Percentiles rank a stretch among this genome's conserved stretches.
These are phyloP conservation scores for Lumbricus terrestris DNA, from an alignment of 2,888 invertebrate genomes.

Conservation along the genomic window DNA sequence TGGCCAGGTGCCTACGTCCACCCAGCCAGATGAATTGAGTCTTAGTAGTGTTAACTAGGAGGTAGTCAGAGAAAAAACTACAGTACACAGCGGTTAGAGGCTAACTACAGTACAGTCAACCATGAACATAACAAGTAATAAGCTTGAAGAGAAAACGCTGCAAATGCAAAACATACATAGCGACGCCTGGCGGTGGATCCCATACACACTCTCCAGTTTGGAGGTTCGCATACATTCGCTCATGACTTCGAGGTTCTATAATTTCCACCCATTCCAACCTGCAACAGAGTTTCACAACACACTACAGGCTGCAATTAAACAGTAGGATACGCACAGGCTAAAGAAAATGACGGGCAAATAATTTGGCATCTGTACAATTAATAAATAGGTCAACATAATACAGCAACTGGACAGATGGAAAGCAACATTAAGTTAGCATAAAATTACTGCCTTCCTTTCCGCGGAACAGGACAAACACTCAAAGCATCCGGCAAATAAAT, in stretches of 20 bases:
- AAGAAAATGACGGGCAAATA: background rate
- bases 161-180: slow-evolving; percentile 53
- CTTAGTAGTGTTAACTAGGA: too few relatives aligned
- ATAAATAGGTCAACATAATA: background rate
- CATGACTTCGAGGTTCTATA: slow-evolving; percentile 95
- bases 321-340: background rate
- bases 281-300: background rate
- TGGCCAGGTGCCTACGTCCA: too few relatives aligned
- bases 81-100: too few relatives aligned
- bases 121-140: too few relatives aligned
- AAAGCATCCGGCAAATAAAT: background rate
- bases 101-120: too few relatives aligned
- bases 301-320: background rate
- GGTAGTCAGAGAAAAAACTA: too few relatives aligned
- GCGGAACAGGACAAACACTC: background rate
- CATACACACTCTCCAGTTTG: slow-evolving; percentile 97
- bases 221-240: slow-evolving; percentile 98
- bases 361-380: background rate
- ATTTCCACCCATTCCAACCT: slow-evolving; percentile 90
- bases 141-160: background rate
- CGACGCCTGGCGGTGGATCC: slow-evolving; percentile 82
- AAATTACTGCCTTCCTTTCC: background rate
- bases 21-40: too few relatives aligned
- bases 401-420: background rate
- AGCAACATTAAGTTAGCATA: background rate